Conservation (phyloP, 2,888 invertebrate genomes). For the Nomada fabriciana region DNA sequence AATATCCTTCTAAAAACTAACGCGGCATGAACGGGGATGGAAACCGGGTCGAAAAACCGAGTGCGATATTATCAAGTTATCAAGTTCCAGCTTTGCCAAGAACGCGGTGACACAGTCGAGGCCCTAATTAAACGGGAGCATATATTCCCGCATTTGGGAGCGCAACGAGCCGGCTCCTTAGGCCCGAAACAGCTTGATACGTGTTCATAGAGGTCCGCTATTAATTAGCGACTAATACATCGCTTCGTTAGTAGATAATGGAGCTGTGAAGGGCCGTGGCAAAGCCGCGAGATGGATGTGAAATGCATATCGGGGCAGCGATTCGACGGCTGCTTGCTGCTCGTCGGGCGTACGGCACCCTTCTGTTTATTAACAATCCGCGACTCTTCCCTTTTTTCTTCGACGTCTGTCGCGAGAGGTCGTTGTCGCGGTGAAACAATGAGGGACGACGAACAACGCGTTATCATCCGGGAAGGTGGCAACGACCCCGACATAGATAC, state of each 20-base stretch:
- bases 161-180: constrained; percentile 16
- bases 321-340: constrained; percentile 26
- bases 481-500: constrained; percentile 47
- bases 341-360: constrained; percentile 11
- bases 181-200: constrained; percentile 31
- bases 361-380: constrained; percentile 60
- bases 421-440: constrained; percentile 60
- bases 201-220: constrained; percentile 58
- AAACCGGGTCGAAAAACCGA: background rate
- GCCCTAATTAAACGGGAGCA: constrained; percentile 57
- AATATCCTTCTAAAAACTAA: no score
- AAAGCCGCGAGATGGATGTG: constrained; percentile 36
- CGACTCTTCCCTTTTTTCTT: constrained; percentile 45
- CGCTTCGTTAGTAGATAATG: constrained; percentile 67
- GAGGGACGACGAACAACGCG: constrained; percentile 44
- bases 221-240: constrained; percentile 72
- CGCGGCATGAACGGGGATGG: background rate
- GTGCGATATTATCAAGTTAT: constrained; percentile 15
- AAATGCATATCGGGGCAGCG: constrained; percentile 54
- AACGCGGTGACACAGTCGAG: constrained; percentile 34
- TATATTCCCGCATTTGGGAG: constrained; percentile 36
- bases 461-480: constrained; percentile 43
- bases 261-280: constrained; percentile 5
- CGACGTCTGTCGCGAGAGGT: constrained; percentile 52
- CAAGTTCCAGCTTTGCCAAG: constrained; percentile 18